Conservation (phyloP, 2,888 invertebrate species). For the Notodonta dromedarius region DNA sequence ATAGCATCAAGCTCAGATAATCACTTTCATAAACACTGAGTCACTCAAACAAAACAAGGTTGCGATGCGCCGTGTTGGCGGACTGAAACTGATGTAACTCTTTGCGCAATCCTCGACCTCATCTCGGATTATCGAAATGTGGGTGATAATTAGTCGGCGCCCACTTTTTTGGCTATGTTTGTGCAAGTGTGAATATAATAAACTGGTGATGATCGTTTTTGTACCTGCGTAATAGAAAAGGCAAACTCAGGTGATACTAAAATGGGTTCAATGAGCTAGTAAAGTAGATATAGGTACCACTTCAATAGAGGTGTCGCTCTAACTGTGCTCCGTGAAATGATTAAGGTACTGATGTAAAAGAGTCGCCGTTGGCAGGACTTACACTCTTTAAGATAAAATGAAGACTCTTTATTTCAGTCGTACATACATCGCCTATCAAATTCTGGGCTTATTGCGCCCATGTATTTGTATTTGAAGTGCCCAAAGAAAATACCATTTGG, state of each 20-base stretch:
- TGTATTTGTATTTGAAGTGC: too few species aligned
- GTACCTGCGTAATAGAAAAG: background rate
- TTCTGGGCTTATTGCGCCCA: too few species aligned
- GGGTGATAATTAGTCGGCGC: constrained; percentile 59
- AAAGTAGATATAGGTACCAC: too few species aligned
- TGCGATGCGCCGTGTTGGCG: constrained; percentile 55
- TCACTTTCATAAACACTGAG: constrained; percentile 71
- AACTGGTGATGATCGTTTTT: constrained; percentile 18
- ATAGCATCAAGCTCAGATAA: background rate
- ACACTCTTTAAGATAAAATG: background rate
- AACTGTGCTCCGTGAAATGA: too few species aligned
- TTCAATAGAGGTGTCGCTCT: too few species aligned
- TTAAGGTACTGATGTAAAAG: background rate
- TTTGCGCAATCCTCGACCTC: constrained; percentile 56
- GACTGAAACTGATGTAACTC: constrained; percentile 51
- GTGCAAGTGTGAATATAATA: constrained; percentile 42
- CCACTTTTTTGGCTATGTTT: constrained; percentile 44
- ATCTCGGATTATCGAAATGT: constrained; percentile 56
- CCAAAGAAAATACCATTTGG: too few species aligned
- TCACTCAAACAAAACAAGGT: constrained; percentile 63
- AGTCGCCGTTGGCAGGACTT: background rate
- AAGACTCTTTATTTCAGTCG: background rate
- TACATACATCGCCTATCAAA: too few species aligned
- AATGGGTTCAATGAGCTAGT: too few species aligned
- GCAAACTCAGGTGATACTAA: constrained; percentile 2